Evolutionary conservation across 2,797 vertebrate species (phyloP), one percentile per base, ranked within the genome.

Genomic region (Margarornis squamiger): DNA sequence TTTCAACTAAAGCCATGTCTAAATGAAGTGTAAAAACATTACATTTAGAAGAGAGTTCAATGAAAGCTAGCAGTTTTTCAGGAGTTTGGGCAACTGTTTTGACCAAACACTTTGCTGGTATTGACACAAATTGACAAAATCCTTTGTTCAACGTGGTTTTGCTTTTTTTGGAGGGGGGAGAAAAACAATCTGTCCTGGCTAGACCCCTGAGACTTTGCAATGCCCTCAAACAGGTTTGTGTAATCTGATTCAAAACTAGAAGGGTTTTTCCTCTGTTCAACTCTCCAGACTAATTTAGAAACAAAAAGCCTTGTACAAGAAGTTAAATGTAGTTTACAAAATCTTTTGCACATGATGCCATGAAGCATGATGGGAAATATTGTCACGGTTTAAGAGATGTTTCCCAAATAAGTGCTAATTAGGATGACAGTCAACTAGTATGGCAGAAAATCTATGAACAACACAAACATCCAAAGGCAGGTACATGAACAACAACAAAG

Each of bases 361-460:
- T 96, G 97, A 97, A 97, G 97, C 97, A 97, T 97, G 97, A 97
- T 97, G 96, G 90, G 97, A 97, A 97, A 97, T 97, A 97, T 58
- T 57, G 97, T 97, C 97, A 97, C 97, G 96, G 97, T 97, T 97
- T 97, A 93, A 32, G 72, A 86, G 77, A 62, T 84, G 87, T 94
- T 92, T 95, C 88, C 94, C 85, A 94, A 68, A 45, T 70, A 84
- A 90, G 68, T 94, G 93, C 88, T 96, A 94, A 93, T 88, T 93
- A 91, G 75, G 90, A 77, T 93, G 91, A 79, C 46, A 84, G 41
- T 90, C 19, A 22, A 92, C 92, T 88, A 83, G 78, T 78, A 96
- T 91, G 95, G 94, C 45, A 84, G 70, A 92, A 89, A 95, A 94
- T 70, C 82, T 70, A 92, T 91, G 95, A 94, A 95, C 92, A 95